A percentile compares a stretch with the other conserved stretches of the same genome.
Conservation (phyloP, 2,113 vertebrate genomes). For the Nibea albiflora region DNA sequence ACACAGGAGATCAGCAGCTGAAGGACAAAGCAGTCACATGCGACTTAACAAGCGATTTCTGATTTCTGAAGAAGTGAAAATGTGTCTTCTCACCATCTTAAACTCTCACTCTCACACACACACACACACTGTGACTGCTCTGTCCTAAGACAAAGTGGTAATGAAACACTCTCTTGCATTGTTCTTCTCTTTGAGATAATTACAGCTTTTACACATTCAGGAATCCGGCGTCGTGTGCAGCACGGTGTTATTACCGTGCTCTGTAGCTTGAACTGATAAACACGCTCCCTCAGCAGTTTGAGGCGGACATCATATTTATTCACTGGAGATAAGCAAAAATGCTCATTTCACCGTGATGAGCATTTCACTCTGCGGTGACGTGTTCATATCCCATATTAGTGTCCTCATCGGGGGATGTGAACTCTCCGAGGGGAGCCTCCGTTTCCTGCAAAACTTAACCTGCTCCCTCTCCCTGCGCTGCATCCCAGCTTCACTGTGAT, state of each 20-base stretch:
- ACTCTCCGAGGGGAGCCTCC: conserved; percentile 47
- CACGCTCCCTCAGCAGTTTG: conserved; percentile 71
- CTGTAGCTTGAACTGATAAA: conserved; percentile 65
- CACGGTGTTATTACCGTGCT: conserved; percentile 69
- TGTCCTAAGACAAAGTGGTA: conserved; percentile 60
- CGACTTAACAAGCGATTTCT: conserved; percentile 15
- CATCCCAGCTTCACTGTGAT: conserved; percentile 67
- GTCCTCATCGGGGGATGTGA: conserved; percentile 44
- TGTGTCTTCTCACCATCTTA: conserved; percentile 10
- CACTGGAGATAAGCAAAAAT: conserved; percentile 68
- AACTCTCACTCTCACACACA: conserved; percentile 3
- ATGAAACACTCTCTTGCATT: conserved; percentile 68
- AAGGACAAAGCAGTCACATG: conserved; percentile 64
- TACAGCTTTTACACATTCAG: conserved; percentile 74
- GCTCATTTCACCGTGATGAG: conserved; percentile 35
- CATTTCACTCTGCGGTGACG: conserved; percentile 30
- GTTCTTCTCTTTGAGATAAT: conserved; percentile 76
- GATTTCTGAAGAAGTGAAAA: conserved; percentile 23
- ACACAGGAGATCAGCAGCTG: conserved; percentile 36
- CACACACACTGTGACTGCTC: conserved; percentile 10
- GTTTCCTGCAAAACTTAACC: conserved; percentile 42
- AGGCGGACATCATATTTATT: conserved; percentile 61
- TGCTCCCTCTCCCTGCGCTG: conserved; percentile 35
- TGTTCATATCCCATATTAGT: conserved; percentile 28
- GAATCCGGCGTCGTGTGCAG: conserved; percentile 60